Percentiles rank a stretch among this genome's conserved stretches.
phyloP scores from a whole-genome alignment of 2,113 vertebrate genomes.

The Dasyornis broadbenti region DNA sequence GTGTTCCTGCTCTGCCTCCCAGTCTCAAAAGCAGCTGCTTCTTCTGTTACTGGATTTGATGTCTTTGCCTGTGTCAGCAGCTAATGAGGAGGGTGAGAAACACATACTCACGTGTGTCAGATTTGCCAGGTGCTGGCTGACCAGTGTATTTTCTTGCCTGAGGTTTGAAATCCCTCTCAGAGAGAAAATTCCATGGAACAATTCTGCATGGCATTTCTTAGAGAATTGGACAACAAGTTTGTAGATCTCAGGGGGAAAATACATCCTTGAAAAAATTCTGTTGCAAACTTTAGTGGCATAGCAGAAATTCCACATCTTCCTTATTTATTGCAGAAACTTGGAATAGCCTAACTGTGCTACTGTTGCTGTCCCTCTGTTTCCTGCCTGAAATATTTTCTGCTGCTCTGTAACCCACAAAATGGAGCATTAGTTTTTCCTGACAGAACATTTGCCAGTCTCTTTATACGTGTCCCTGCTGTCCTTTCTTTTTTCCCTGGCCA shows the following conservation, averaged over 20 bases:
- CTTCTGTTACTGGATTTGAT: background rate
- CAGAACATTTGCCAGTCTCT: background rate
- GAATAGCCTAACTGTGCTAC: background rate
- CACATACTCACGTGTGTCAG: accelerated
- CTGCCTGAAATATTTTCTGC: background rate
- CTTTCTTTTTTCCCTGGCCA: background rate
- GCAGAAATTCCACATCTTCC: background rate
- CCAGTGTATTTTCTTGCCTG: background rate
- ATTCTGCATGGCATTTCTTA: background rate
- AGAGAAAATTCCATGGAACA: background rate
- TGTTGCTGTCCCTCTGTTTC: background rate
- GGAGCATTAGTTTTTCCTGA: background rate
- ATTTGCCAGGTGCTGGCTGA: background rate
- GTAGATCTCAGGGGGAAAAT: background rate
- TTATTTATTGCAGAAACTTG: background rate
- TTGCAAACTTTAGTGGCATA: background rate
- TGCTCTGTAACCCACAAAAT: background rate
- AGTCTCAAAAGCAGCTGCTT: background rate
- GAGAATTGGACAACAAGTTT: background rate
- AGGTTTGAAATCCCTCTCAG: background rate
- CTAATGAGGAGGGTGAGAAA: background rate
- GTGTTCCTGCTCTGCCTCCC: background rate
- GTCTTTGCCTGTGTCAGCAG: background rate
- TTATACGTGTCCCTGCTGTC: background rate
- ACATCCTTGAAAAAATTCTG: background rate